A percentile compares a stretch with the other conserved stretches of the same genome.
These are phyloP conservation scores for Melikaiella ostensackeni DNA, from an alignment of 2,888 invertebrate genomes.

Conservation along the genomic window DNA sequence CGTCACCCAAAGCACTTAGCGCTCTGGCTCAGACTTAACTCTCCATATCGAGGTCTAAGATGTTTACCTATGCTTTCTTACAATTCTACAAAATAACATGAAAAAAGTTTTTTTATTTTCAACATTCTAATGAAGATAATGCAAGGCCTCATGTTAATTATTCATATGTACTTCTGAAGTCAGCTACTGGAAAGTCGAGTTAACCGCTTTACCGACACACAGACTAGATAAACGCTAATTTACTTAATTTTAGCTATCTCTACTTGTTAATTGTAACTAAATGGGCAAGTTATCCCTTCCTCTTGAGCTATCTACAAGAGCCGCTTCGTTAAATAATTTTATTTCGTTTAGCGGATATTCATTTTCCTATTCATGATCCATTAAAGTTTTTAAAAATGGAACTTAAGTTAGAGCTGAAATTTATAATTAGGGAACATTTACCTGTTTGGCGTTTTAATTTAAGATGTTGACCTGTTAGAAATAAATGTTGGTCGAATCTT, in stretches of 20 bases:
- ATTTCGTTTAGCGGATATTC: background rate
- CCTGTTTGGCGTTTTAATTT: too few species aligned
- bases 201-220: background rate
- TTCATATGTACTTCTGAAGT: background rate
- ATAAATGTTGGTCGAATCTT: too few species aligned
- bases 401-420: too few species aligned
- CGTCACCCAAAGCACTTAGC: too few species aligned
- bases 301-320: background rate
- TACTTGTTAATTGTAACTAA: background rate
- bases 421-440: too few species aligned
- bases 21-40: too few species aligned
- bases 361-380: too few species aligned
- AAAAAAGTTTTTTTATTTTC: background rate
- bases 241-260: background rate
- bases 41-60: too few species aligned
- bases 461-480: too few species aligned
- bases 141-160: background rate
- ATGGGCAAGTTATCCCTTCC: background rate
- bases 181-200: background rate
- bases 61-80: too few species aligned
- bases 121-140: background rate
- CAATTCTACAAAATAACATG: background rate
- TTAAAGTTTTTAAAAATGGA: too few species aligned
- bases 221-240: background rate
- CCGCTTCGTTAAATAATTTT: background rate